A percentile compares a stretch with the other conserved stretches of the same genome.
These are phyloP conservation scores for Caloenas nicobarica DNA, from an alignment of 2,113 vertebrate species.

Conservation along the genomic window DNA sequence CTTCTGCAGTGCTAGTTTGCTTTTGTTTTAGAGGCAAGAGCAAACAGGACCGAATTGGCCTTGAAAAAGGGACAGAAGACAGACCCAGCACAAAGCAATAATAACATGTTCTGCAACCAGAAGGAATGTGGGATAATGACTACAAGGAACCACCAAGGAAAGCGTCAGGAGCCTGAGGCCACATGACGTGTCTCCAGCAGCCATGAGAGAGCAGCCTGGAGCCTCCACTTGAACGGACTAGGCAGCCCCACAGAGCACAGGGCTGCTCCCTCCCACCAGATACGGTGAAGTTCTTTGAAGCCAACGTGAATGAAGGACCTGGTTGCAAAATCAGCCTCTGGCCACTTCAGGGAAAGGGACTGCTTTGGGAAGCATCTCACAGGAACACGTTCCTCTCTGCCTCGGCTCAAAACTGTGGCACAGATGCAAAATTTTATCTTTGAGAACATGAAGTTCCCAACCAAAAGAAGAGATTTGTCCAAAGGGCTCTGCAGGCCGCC, in stretches of 20 bases:
- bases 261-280: not conserved
- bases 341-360: not conserved
- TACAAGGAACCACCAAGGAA: constrained; percentile 42
- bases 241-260: not conserved
- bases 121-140: constrained; percentile 65
- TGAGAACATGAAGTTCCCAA: not conserved
- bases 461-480: not conserved
- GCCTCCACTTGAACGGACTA: not conserved
- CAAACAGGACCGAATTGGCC: constrained; percentile 19
- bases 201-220: constrained; percentile 42
- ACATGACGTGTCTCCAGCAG: constrained; percentile 33
- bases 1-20: constrained; percentile 17
- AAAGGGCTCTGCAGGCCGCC: not conserved
- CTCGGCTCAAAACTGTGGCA: not conserved
- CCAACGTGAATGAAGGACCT: not conserved
- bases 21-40: constrained; percentile 42
- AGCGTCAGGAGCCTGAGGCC: constrained; percentile 22
- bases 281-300: not conserved
- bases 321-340: constrained; percentile 10
- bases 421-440: not conserved
- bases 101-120: constrained; percentile 59
- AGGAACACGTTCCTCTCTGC: not conserved
- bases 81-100: constrained; percentile 31
- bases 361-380: not conserved
- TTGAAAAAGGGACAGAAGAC: constrained; percentile 39